Base-by-base conservation (phyloP, 2,797 vertebrate species). In the Lophotriccus pileatus region DNA sequence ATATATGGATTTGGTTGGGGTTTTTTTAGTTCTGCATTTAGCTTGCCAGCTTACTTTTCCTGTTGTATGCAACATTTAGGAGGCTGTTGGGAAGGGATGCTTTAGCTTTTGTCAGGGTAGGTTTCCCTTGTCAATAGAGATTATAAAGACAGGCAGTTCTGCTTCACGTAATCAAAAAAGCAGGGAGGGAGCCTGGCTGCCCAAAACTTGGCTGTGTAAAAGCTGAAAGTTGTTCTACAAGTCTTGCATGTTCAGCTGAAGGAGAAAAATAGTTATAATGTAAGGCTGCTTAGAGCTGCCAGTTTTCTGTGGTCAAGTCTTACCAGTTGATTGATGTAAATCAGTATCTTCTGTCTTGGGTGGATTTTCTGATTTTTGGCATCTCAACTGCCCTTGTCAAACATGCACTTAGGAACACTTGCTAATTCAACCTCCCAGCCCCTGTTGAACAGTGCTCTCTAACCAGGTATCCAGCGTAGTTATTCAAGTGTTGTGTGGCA, bases 251-350 rank as follows among this genome's bases (percentile, higher is more conserved):
- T 47, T 69, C 22, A 11, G 4, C 34, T 30, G 23, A 3, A 22
- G 3, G 2, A 5, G 4, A 2, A 3, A 6, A 12, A 43, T 50
- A 23, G 32, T 58, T 41, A 5, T 0, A 12, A 20, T 17, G 10
- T 50, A 39, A 41, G 49, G 8, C 43, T 64, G 25, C 6, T 41
- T 47, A 44, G 17, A 70, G 11, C 36, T 68, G 14, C 36, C 5
- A 5, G 11, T 36, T 78, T 47, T 52, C 22, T 10, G 19, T 41
- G 10, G 15, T 49, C 6, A 34, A 13, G 21, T 39, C 39, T 74
- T 63, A 17, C 4, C 12, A 36, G 32, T 20, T 90, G 60, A 47
- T 10, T 55, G 30, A 39, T 17, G 2, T 36, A 55, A 39, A 34
- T 28, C 7, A 25, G 30, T 43, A 6, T 39, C 20, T 36, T 55